Conservation (phyloP, 2,888 invertebrate genomes). For the Rhagophthalmus giganteus region DNA sequence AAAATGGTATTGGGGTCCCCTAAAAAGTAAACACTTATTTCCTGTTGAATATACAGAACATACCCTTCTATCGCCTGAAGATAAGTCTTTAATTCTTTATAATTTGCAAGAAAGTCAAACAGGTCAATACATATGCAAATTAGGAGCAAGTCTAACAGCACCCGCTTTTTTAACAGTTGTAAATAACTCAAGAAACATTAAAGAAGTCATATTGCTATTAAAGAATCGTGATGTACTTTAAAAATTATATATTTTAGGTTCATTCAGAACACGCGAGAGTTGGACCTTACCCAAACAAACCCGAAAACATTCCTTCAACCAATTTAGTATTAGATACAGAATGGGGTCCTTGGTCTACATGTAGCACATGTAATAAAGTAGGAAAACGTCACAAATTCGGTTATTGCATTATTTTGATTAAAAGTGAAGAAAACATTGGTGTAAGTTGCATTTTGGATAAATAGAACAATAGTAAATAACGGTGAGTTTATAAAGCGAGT, state of each 20-base stretch:
- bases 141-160: constrained; percentile 54
- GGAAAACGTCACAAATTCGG: constrained; percentile 65
- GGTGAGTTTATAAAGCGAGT: too few species aligned
- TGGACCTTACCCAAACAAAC: constrained; percentile 48
- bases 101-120: constrained; percentile 56
- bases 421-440: too few species aligned
- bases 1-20: constrained; percentile 56
- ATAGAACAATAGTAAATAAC: too few species aligned
- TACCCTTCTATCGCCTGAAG: constrained; percentile 53
- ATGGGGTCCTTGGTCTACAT: constrained; percentile 69
- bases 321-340: constrained; percentile 57
- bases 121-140: constrained; percentile 62
- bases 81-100: constrained; percentile 59
- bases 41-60: constrained; percentile 55
- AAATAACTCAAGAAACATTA: constrained; percentile 49
- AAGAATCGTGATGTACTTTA: constrained; percentile 16
- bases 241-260: constrained; percentile 37
- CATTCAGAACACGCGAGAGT: constrained; percentile 41
- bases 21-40: constrained; percentile 39
- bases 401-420: constrained; percentile 62
- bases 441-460: too few species aligned
- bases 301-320: constrained; percentile 41
- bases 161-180: constrained; percentile 61
- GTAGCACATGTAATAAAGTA: constrained; percentile 63
- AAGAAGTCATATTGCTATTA: constrained; percentile 3